Base-by-base conservation (phyloP, 2,113 vertebrate species). In the Sitta europaea region DNA sequence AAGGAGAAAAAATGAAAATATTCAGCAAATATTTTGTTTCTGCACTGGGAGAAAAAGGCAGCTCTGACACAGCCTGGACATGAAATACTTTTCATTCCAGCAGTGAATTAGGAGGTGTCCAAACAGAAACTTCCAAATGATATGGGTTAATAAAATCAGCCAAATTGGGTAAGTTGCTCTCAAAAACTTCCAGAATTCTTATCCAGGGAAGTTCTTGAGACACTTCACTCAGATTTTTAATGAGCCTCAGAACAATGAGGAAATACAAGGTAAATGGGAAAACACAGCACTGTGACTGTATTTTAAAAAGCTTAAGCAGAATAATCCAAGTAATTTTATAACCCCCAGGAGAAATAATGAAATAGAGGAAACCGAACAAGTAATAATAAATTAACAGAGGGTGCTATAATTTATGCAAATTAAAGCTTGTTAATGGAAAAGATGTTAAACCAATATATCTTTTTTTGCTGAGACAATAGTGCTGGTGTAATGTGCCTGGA, bases 341-440 rank as follows among this genome's bases (percentile, higher is more conserved):
- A 79, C 42, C 24, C 93, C 50, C 77, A 63, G 45, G 84, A 96
- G 95, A 95, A 95, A 91, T 10, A 88, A 84, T 59, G 83, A 86
- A 90, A 83, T 21, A 85, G 47, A 88, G 22, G 86, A 88, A 88
- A 92, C 38, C 1, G 13, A 90, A 92, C 55, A 50, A 79, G 92
- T 68, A 66, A 84, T 74, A 91, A 90, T 91, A 91, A 94, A 96
- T 91, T 91, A 94, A 86, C 74, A 66, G 55, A 66, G 42, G 35
- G 51, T 51, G 79, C 77, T 80, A 86, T 93, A 88, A 95, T 93
- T 92, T 92, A 93, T 86, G 91, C 67, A 93, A 95, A 97, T 93
- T 70, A 88, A 80, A 79, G 83, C 86, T 88, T 70, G 79, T 88
- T 92, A 94, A 94, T 92, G 76, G 86, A 57, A 74, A 93, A 93